Percentiles rank a stretch among this genome's conserved stretches.
phyloP scores from a whole-genome alignment of 2,113 vertebrate genomes.

The Pipra filicauda region DNA sequence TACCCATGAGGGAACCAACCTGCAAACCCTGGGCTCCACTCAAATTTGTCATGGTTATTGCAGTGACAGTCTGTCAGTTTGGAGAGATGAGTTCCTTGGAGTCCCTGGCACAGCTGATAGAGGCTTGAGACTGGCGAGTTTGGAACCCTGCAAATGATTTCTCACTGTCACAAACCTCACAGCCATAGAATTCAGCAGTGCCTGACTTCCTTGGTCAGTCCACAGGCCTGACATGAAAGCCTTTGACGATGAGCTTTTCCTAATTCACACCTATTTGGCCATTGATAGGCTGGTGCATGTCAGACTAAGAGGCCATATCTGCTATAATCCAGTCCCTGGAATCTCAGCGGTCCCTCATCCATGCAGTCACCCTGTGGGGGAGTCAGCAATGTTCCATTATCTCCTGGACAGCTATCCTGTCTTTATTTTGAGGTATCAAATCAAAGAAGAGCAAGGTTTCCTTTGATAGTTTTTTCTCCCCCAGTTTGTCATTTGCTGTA shows the following conservation, averaged over 20 bases:
- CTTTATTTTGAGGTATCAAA: neutral
- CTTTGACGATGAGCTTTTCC: rapidly evolving
- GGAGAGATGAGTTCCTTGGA: neutral
- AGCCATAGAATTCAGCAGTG: neutral
- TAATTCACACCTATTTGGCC: neutral
- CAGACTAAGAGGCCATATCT: neutral
- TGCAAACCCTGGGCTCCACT: neutral
- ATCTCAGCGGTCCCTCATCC: neutral
- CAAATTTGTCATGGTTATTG: neutral
- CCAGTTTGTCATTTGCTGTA: neutral
- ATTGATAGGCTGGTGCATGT: neutral
- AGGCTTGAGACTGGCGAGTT: neutral
- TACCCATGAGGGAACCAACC: neutral
- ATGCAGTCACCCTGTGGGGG: neutral
- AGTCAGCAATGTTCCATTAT: neutral
- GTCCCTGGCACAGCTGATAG: neutral
- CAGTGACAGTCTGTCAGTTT: neutral
- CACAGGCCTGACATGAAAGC: neutral
- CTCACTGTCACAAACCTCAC: neutral
- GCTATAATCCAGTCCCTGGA: neutral
- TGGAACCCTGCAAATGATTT: neutral
- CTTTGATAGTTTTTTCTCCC: neutral
- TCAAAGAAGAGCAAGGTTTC: neutral
- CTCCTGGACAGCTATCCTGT: neutral
- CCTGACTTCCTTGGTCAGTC: neutral